Conservation (phyloP, 1,140 invertebrate species). For the Tetragnatha versicolor region DNA sequence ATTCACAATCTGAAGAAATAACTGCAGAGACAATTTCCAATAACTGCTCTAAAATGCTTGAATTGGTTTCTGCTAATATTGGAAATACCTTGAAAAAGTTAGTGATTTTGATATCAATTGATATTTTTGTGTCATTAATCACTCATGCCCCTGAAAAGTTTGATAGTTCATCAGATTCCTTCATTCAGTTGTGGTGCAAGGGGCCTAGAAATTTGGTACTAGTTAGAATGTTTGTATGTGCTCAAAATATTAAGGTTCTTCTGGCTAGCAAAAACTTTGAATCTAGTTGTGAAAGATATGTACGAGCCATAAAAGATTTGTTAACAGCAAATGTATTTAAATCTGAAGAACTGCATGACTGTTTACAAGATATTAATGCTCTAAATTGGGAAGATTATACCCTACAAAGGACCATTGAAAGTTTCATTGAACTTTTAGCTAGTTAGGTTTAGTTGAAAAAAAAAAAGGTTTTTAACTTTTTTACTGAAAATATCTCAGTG, state of each 20-base stretch:
- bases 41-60: not conserved
- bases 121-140: constrained; percentile 2
- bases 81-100: not conserved
- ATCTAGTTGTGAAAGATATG: constrained; percentile 6
- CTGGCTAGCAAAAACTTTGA: constrained; percentile 7
- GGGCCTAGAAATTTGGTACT: not conserved
- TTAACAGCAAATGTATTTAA: not conserved
- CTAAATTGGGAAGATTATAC: not conserved
- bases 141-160: not conserved
- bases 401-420: not conserved
- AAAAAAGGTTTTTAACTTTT: no score
- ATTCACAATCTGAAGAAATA: not conserved
- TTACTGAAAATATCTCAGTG: no score
- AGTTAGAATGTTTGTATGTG: not conserved
- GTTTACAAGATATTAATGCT: not conserved
- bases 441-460: no score
- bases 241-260: constrained; percentile 19
- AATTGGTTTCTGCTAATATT: not conserved
- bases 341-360: not conserved
- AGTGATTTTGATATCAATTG: not conserved
- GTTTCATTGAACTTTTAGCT: not conserved
- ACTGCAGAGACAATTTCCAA: not conserved
- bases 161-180: not conserved
- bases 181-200: not conserved
- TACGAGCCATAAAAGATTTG: not conserved